Conservation (phyloP, 2,797 vertebrate species). For the Macroramphosus scolopax region DNA sequence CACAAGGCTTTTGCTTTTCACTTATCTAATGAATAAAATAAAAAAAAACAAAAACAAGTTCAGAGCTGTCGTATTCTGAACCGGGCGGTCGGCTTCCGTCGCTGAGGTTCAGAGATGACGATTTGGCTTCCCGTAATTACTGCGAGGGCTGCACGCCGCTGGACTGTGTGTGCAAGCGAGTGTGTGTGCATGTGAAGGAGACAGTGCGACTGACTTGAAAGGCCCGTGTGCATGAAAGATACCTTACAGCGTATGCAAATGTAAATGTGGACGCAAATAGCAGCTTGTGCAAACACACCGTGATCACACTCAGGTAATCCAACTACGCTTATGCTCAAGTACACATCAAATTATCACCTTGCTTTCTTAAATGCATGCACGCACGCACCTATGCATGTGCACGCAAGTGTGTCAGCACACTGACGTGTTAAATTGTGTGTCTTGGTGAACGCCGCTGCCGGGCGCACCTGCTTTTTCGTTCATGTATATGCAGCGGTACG, state of each 20-base stretch:
- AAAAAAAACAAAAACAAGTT: conserved; percentile 63
- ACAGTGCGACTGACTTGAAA: conserved; percentile 48
- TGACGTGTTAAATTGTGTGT: no score
- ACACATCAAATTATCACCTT: background rate
- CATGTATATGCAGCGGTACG: no score
- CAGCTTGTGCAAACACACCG: conserved; percentile 39
- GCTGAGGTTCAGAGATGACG: conserved; percentile 35
- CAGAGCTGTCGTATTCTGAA: conserved; percentile 60
- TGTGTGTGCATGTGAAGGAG: conserved; percentile 20
- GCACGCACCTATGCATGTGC: no score
- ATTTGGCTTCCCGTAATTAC: conserved; percentile 57
- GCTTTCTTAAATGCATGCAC: no score
- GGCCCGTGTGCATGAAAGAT: conserved; percentile 50
- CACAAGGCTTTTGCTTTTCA: conserved; percentile 76
- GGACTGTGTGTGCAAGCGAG: conserved; percentile 22
- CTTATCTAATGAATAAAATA: conserved; percentile 77
- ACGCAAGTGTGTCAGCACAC: no score
- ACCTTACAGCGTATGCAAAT: conserved; percentile 66
- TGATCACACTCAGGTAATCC: conserved; percentile 29
- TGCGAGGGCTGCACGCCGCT: conserved; percentile 42
- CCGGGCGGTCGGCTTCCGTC: conserved; percentile 30
- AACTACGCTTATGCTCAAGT: conserved; percentile 5
- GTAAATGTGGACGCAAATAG: conserved; percentile 66
- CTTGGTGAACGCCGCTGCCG: no score
- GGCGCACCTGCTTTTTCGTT: no score